Percentiles rank a stretch among this genome's conserved stretches.
Conservation (phyloP, 2,797 vertebrate genomes). For the Tapirus indicus region DNA sequence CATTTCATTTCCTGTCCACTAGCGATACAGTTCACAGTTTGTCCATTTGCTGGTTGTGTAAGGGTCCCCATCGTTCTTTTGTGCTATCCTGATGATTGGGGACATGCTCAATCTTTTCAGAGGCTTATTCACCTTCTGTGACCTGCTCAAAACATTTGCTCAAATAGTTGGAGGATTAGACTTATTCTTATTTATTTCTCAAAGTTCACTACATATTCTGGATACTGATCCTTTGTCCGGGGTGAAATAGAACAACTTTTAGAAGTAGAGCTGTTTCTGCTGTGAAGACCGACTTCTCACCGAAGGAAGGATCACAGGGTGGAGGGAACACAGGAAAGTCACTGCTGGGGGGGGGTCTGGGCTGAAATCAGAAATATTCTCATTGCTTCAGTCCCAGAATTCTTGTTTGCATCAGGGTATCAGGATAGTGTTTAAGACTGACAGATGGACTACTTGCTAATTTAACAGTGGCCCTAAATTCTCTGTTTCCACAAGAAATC, state of each 20-base stretch:
- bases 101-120: not conserved
- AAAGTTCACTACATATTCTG: not conserved
- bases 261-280: not conserved
- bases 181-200: not conserved
- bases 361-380: fast-evolving
- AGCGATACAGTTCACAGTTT: not conserved
- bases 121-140: not conserved
- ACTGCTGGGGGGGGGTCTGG: too few species aligned
- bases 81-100: not conserved
- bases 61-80: not conserved
- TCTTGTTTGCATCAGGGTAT: not conserved
- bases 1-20: too few species aligned
- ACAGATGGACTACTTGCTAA: not conserved
- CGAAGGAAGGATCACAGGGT: too few species aligned
- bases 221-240: not conserved
- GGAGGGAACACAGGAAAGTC: too few species aligned
- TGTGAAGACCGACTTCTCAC: too few species aligned
- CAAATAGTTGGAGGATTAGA: not conserved
- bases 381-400: too few species aligned
- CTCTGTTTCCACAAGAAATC: not conserved
- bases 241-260: not conserved
- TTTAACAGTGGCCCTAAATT: not conserved
- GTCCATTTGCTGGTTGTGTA: not conserved
- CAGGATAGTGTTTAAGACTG: not conserved
- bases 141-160: not conserved